Evolutionary conservation across 2,113 vertebrate species (phyloP).

Genomic region (Oryzias curvinotus): DNA sequence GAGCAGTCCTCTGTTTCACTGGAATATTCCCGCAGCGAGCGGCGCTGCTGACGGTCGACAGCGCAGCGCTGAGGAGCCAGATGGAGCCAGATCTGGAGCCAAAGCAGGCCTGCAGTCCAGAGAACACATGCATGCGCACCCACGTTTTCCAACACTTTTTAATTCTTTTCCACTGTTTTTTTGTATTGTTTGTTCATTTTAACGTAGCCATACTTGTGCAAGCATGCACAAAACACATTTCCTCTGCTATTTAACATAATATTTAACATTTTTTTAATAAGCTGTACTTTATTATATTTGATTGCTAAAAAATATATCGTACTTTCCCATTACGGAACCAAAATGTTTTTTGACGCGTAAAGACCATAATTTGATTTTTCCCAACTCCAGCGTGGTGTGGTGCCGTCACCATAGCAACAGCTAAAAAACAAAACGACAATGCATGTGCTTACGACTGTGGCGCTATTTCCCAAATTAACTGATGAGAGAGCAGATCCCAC

Average conservation of each 20-base stretch:
- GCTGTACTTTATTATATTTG: too few relatives aligned
- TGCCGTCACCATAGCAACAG: constrained; percentile 53
- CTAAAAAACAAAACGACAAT: constrained; percentile 5
- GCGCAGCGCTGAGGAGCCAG: constrained; percentile 58
- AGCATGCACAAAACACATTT: too few relatives aligned
- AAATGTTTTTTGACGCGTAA: too few relatives aligned
- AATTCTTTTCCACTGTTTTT: too few relatives aligned
- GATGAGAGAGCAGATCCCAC: background rate
- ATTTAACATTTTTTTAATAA: too few relatives aligned
- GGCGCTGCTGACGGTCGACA: constrained; percentile 65
- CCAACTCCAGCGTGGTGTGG: constrained; percentile 24
- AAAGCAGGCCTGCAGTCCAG: constrained; percentile 48
- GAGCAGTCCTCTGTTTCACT: constrained; percentile 21
- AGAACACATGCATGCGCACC: constrained; percentile 7
- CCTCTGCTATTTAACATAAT: too few relatives aligned
- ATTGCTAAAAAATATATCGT: too few relatives aligned
- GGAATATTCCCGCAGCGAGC: constrained; percentile 59
- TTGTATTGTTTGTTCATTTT: too few relatives aligned
- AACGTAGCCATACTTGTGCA: too few relatives aligned
- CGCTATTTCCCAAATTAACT: constrained; percentile 11
- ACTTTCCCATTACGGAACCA: too few relatives aligned
- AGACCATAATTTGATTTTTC: background rate
- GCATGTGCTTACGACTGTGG: constrained; percentile 2
- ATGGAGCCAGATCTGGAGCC: constrained; percentile 42
- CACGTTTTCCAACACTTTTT: background rate